Conservation (phyloP, 2,888 invertebrate species). For the Dicyrtomina minuta region DNA sequence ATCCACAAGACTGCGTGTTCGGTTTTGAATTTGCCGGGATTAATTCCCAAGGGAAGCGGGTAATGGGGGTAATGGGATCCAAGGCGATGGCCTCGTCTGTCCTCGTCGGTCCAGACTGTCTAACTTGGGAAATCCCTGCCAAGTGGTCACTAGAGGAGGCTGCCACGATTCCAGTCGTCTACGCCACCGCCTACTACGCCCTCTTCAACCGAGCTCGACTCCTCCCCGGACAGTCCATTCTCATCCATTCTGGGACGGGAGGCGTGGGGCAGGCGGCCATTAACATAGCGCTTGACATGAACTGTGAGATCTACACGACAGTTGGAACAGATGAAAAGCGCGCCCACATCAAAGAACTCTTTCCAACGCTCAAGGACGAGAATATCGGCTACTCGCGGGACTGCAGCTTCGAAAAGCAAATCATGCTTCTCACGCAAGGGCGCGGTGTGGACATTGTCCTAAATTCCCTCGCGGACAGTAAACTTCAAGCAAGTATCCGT, state of each 20-base stretch:
- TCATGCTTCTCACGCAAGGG: slow-evolving; percentile 76
- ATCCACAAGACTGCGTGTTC: no score
- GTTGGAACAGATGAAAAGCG: slow-evolving; percentile 79
- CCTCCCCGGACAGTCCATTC: slow-evolving; percentile 58
- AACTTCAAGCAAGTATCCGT: no score
- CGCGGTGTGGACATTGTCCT: slow-evolving; percentile 86
- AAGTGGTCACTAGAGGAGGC: no score
- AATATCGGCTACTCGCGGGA: no score
- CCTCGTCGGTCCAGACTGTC: no score
- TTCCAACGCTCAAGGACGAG: no score
- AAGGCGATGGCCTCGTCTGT: no score
- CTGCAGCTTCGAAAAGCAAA: neutral
- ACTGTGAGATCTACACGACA: slow-evolving; percentile 70
- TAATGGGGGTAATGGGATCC: slow-evolving; percentile 66
- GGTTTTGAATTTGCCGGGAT: slow-evolving; percentile 64
- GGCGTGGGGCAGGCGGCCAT: slow-evolving; percentile 79
- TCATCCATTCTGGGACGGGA: slow-evolving; percentile 67
- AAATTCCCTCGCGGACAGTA: slow-evolving; percentile 70
- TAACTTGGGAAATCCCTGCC: no score
- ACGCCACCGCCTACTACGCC: no score
- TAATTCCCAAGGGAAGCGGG: slow-evolving; percentile 56
- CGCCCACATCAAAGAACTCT: no score
- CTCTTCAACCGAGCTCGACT: slow-evolving; percentile 64
- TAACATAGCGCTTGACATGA: no score
- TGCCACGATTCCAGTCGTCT: no score